phyloP scores from a whole-genome alignment of 1,140 invertebrate species.

The Drosophila tani region DNA sequence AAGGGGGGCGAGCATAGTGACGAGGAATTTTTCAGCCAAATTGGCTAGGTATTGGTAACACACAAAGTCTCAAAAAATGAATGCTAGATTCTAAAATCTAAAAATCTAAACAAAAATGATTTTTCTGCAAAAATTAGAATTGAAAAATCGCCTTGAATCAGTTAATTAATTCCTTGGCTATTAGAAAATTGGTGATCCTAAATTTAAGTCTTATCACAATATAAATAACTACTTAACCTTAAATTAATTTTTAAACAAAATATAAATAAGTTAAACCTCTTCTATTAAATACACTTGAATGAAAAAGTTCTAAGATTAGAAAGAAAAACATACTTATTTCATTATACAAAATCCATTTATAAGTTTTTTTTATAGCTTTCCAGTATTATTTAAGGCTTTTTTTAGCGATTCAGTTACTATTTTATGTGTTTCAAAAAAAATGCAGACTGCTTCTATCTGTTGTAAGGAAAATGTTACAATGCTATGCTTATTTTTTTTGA shows the following conservation, averaged over 20 bases:
- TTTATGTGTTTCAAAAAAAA: neutral
- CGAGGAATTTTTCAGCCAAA: slow-evolving; percentile 41
- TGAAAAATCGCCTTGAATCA: neutral
- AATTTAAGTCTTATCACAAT: neutral
- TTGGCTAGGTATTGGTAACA: slow-evolving; percentile 73
- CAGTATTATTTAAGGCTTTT: too few species aligned
- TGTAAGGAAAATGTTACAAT: neutral
- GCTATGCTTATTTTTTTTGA: neutral
- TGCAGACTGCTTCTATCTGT: too few species aligned
- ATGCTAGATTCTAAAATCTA: too few species aligned
- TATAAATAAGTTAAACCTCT: neutral
- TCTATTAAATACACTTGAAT: neutral
- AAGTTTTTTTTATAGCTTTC: too few species aligned
- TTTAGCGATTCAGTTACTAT: neutral
- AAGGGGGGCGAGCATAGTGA: neutral
- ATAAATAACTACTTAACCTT: neutral
- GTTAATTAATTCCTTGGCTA: neutral
- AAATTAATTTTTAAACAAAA: neutral
- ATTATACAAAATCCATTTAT: too few species aligned
- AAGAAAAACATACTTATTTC: too few species aligned
- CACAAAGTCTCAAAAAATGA: neutral
- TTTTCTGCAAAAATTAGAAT: neutral
- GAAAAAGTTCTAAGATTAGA: neutral
- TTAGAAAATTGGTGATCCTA: fast-evolving
- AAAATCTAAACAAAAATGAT: neutral